A percentile compares a stretch with the other conserved stretches of the same genome.
Evolutionary conservation across 2,113 vertebrate species (phyloP).

Genomic region (Synodontis membranacea): DNA sequence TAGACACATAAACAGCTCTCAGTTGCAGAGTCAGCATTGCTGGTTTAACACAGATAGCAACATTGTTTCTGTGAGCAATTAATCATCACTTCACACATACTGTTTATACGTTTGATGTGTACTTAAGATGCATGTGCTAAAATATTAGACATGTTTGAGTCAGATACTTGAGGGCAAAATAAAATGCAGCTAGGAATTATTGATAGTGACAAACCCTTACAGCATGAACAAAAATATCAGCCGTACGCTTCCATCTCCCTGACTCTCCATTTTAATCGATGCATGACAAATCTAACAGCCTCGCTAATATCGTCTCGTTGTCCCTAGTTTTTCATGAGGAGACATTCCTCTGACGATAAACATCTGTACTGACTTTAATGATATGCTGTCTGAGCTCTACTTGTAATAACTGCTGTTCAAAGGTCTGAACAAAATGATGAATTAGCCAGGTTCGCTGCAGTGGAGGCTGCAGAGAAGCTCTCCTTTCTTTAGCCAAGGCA

Average conservation of each 20-base stretch:
- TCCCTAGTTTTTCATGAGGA: slow-evolving; percentile 35
- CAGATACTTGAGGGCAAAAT: neutral
- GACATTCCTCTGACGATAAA: slow-evolving; percentile 49
- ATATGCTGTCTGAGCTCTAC: slow-evolving; percentile 52
- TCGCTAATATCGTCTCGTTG: slow-evolving; percentile 38
- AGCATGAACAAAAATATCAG: slow-evolving; percentile 27
- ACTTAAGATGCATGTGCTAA: neutral
- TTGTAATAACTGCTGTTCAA: slow-evolving; percentile 50
- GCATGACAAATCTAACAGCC: slow-evolving; percentile 38
- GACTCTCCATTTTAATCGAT: slow-evolving; percentile 35
- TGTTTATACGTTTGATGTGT: slow-evolving; percentile 8
- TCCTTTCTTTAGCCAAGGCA: slow-evolving; percentile 37
- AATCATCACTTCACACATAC: slow-evolving; percentile 9
- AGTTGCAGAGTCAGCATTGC: slow-evolving; percentile 7
- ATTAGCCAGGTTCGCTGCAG: slow-evolving; percentile 49
- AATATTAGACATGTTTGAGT: slow-evolving; percentile 18
- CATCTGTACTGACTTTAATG: slow-evolving; percentile 53
- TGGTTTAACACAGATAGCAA: slow-evolving; percentile 22
- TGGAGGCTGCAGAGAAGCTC: slow-evolving; percentile 27
- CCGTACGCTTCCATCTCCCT: neutral
- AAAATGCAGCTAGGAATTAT: slow-evolving; percentile 16
- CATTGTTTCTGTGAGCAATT: slow-evolving; percentile 9
- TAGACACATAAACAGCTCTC: slow-evolving; percentile 11
- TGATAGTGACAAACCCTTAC: slow-evolving; percentile 28
- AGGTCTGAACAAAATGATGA: slow-evolving; percentile 56